Evolutionary conservation across 1,140 invertebrate genomes (phyloP), one percentile per base, ranked within the genome.

Genomic region (Caenorhabditis latens): DNA sequence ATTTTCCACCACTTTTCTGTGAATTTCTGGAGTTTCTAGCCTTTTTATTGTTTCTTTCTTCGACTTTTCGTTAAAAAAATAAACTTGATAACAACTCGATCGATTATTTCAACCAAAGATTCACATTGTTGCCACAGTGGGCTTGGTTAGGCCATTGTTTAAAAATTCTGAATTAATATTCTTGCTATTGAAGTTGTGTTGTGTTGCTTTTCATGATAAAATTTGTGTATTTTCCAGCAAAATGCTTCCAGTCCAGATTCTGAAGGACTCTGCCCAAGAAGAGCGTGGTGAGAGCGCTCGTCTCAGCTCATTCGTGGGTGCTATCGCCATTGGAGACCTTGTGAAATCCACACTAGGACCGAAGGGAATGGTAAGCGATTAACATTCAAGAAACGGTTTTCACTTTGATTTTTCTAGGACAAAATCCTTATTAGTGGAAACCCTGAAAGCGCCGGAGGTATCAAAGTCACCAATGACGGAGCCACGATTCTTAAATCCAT

Each of bases 391-490:
- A 61, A 57, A 83, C 40, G 32, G 58, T 55, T 16, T 84, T 71
- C 53, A 61, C 11, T 24, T 83, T 19, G 24, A 4, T 46, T 71
- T 71, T 86, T 90, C 84, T 84, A 94, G 94, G 98, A 99, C 93
- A 99, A 99, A 94, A 99, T 99, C 91, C 94, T 99, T 13, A 95
- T 98, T n/a, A 95, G 96, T 61, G 94, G 95, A 90, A 95, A 96
- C 21, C 94, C 96, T 89, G 95, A 95, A 93, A 94, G 95, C 90
- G 96, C 97, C 90, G 67, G 84, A 24, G 87, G 95, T 93, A 96
- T 99, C 84, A 96, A 98, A 94, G 97, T 99, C 8, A 99, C 98
- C 55, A 99, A 99, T 94, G 98, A 99, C 94, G 98, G 98, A 86
- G 98, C 98, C 16, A 99, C 98, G 8, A 99, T 99, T 93, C 94